Base-by-base conservation (phyloP, 2,888 invertebrate genomes). In the Dromius quadrimaculatus region DNA sequence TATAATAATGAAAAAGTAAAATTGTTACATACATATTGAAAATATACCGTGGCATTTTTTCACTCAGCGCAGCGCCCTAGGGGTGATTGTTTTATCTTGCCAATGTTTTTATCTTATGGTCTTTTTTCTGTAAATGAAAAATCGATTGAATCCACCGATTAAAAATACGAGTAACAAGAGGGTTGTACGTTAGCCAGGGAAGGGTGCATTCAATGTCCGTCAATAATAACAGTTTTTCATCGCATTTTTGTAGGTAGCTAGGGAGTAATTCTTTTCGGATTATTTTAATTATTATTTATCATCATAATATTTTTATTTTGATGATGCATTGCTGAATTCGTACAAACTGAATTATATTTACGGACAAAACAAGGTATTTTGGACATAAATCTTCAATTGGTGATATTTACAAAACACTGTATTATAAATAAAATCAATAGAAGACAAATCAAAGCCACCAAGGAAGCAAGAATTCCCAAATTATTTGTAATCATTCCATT, bases 241-340 rank as follows among this genome's bases (percentile, higher is more conserved):
- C 17, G 57, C 19, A 59, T 68, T 68, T 68, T 68, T 68, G 68
- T 68, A 59, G 68, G 11, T 68, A 45, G 28, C 68, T n/a, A 11
- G 68, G 68, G 68, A 68, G 43, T 59, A 19, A 59, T 59, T 59
- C 59, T 45, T 45, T 13, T 17, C 41, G 59, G 68, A 68, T 68
- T 68, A 59, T 68, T 38, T 68, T 66, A 68, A 68, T 68, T 68
- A 59, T 68, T 68, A 68, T 68, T 68, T 68, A 68, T 68, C 59
- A 68, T 23, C 68, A 68, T 68, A 68, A 68, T 68, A 43, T 59
- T 59, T 68, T 59, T 59, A 68, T 32, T 59, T 68, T 32, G 50
- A 50, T 64, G 50, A 41, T 47, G 19, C 19, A 19, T 36, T 59
- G 59, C 36, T 36, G 28, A 59, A 59, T 59, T 59, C 17, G 36